phyloP scores from a whole-genome alignment of 2,888 invertebrate species.

The Nymphalis polychloros region DNA sequence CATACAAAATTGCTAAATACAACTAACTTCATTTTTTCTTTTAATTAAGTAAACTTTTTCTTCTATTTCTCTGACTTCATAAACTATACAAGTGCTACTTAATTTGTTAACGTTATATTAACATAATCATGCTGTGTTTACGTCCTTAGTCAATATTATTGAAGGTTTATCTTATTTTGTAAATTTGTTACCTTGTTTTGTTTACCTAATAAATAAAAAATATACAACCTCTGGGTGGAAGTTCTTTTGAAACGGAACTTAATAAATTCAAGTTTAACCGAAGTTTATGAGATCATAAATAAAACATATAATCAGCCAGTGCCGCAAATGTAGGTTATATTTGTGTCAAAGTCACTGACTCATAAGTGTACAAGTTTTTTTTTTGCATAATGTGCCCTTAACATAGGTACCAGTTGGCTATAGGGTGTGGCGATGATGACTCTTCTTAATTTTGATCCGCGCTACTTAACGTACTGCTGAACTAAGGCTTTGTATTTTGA shows the following conservation, averaged over 20 bases:
- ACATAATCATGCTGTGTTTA: too few relatives aligned
- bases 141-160: too few relatives aligned
- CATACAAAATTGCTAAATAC: too few relatives aligned
- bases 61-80: too few relatives aligned
- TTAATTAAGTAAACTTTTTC: too few relatives aligned
- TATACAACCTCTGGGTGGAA: background rate
- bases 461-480: background rate
- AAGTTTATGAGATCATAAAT: constrained; percentile 24
- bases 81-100: too few relatives aligned
- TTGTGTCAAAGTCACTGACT: constrained; percentile 45
- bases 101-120: too few relatives aligned
- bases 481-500: too few relatives aligned
- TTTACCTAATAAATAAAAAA: too few relatives aligned
- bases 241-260: constrained; percentile 4
- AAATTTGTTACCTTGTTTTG: too few relatives aligned
- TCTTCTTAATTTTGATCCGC: constrained; percentile 9
- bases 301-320: constrained; percentile 33
- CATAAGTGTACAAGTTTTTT: constrained; percentile 31
- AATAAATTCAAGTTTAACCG: constrained; percentile 11
- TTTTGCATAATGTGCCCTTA: constrained; percentile 13
- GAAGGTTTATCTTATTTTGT: too few relatives aligned
- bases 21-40: too few relatives aligned
- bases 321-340: constrained; percentile 29
- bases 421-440: constrained; percentile 11
- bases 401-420: constrained; percentile 1